Base-by-base conservation (phyloP, 37 sponge, comb jelly and placozoan species). In the Aphrocallistes beatrix region DNA sequence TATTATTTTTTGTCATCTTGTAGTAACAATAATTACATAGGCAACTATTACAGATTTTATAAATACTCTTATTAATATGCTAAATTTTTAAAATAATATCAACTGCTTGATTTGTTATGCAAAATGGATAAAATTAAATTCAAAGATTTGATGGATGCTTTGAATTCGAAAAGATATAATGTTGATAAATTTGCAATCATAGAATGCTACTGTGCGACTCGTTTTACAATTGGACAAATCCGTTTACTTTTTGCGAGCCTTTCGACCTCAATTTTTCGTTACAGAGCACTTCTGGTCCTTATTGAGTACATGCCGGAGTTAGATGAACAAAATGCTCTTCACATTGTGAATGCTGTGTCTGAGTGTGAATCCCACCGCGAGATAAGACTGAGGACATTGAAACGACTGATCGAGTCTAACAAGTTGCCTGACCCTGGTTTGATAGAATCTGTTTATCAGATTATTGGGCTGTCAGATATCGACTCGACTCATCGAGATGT, bases 131-230 rank as follows among this genome's bases (percentile, higher is more conserved):
- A 60, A 60, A 25, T 60, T 25, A 21, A 19, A 60, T 60, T 60
- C 21, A 60, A 60, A 60, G 75, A 60, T 60, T 60, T 60, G n/a
- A 60, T 60, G 75, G 75, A 60, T 30, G 75, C 75, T 21, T 13
- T 60, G 34, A 60, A 60, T 13, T 25, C 8, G 75, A 60, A 60
- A 60, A 28, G 10, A 28, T 60, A 13, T 60, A 60, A 60, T 13
- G n/a, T 60, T 60, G 75, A 60, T 60, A 60, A 60, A 60, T 60
- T 60, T 28, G 28, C 10, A 25, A 28, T 60, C 8, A 60, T 60
- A 19, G 75, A 60, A 60, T 60, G 75, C 34, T 60, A 60, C 34
- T 8, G 28, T 19, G 75, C 75, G 3, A 60, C 32, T 60, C 75
- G 75, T 3, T 60, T 60, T 13, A 60, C 75, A 60, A 13, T 60